A percentile compares a stretch with the other conserved stretches of the same genome.
Conservation (phyloP, 2,113 vertebrate genomes). For the Coptodon bakossiorum region DNA sequence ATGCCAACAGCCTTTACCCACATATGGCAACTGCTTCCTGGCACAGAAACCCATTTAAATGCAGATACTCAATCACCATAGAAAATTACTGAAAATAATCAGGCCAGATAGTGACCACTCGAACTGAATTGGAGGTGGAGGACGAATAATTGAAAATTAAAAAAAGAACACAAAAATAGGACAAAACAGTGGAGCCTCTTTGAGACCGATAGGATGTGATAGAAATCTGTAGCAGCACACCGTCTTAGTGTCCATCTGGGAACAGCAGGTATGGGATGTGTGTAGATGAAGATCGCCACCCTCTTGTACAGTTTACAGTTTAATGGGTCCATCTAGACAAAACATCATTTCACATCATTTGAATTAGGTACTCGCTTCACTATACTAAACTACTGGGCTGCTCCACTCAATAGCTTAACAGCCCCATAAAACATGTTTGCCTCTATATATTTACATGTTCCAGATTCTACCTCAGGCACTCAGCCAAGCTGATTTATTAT, state of each 20-base stretch:
- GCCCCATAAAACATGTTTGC: not conserved
- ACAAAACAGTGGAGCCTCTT: not conserved
- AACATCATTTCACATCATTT: not conserved
- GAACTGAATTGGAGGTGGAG: not conserved
- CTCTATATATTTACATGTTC: not conserved
- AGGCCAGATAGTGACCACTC: conserved; percentile 51
- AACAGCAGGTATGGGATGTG: not conserved
- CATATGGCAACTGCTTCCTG: conserved; percentile 31
- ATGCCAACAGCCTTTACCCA: conserved; percentile 56
- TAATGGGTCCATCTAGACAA: not conserved
- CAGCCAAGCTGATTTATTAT: not conserved
- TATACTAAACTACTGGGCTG: not conserved
- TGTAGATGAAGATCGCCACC: not conserved
- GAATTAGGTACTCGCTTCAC: not conserved
- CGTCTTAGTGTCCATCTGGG: not conserved
- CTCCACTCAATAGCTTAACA: not conserved
- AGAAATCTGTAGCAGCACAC: not conserved
- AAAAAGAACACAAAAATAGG: not conserved
- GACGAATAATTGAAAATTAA: not conserved
- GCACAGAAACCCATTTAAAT: conserved; percentile 70
- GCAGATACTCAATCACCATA: conserved; percentile 60
- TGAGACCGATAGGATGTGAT: not conserved
- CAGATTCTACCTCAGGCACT: not conserved
- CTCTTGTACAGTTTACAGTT: not conserved
- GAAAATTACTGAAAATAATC: conserved; percentile 59